Evolutionary conservation across 2,888 invertebrate genomes (phyloP), one percentile per base, ranked within the genome.

Genomic region (Brenthis ino): DNA sequence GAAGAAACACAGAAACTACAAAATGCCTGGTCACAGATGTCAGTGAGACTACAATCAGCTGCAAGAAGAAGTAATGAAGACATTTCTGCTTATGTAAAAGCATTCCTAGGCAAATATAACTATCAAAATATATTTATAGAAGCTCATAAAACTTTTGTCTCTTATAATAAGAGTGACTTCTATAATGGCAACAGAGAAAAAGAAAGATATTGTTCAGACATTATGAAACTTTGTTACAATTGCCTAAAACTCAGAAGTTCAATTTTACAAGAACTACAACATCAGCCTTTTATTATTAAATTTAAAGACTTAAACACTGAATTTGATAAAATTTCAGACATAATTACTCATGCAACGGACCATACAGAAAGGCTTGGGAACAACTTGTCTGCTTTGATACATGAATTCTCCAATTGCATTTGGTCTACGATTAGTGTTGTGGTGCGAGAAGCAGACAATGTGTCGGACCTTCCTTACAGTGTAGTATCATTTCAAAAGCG

Each of bases 171-270:
- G 76, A 86, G 82, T 75, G 87, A 88, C 67, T 82, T 80, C 63
- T 83, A 82, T 55, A 88, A 84, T 82, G 90, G 88, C 60, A 86
- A 85, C 67, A 87, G 88, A 77, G 83, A 83, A 33, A 85, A 84
- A 74, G 90, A 91, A 56, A 87, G 84, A 54, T 91, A 91, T 74
- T 93, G 93, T 73, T 83, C 85, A 67, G 91, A 93, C 55, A 94
- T 95, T 77, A 92, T 93, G 28, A 94, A 93, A 79, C 81, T 94
- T 57, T 86, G 95, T 50, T 94, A 94, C 73, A 89, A 94, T 67
- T 94, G 94, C 69, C 82, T 95, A 0, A 94, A 93, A 80, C 79
- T 92, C 5, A 89, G 94, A 74, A 93, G 91, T 74, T 89, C 85
- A 76, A 87, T 94, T 69, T 79, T 95, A 55, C 80, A 80, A 67